These are phyloP conservation scores for Amazona finschi DNA, from an alignment of 2,797 vertebrate species.

Conservation along the genomic window DNA sequence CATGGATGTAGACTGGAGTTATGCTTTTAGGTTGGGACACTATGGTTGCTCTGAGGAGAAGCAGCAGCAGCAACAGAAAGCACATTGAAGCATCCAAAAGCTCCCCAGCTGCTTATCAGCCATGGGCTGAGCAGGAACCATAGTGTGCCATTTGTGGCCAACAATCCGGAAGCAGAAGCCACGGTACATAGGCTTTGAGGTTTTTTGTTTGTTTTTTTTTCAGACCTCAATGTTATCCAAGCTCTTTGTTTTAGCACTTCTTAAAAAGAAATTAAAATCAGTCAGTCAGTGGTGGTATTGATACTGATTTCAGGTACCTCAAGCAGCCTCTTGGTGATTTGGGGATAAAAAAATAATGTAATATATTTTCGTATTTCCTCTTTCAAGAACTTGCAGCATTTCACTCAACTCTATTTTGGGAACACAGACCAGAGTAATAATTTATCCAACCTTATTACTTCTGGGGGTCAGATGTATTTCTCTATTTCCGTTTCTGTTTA, in stretches of 20 bases:
- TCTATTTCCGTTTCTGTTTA: background rate
- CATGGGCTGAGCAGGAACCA: background rate
- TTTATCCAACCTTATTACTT: background rate
- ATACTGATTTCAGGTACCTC: background rate
- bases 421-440: background rate
- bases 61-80: background rate
- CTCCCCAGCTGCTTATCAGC: background rate
- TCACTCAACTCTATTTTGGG: background rate
- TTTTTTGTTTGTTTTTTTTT: background rate
- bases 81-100: background rate
- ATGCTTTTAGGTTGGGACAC: background rate
- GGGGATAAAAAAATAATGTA: background rate
- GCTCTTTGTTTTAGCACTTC: background rate
- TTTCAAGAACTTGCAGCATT: background rate
- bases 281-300: background rate
- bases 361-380: background rate
- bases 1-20: background rate
- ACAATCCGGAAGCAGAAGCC: background rate
- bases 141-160: rapidly evolving
- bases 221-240: background rate
- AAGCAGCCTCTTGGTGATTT: background rate
- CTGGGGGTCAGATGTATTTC: background rate
- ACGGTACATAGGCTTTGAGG: background rate
- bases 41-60: background rate
- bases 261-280: background rate